Evolutionary conservation across 23 tunicate genomes (phyloP).

Genomic region (Styela clava): DNA sequence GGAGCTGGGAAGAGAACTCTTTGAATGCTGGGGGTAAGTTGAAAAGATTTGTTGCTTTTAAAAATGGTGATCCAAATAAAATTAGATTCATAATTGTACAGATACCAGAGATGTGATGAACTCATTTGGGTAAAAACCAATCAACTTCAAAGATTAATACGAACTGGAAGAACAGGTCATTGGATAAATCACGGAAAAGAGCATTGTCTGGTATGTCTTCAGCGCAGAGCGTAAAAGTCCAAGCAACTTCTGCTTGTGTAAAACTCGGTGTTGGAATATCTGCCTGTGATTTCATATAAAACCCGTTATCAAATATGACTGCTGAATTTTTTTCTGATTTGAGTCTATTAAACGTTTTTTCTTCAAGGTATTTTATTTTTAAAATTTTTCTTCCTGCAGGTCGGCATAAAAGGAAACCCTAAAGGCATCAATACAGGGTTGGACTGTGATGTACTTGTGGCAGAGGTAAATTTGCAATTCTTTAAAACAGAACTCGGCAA

Average conservation of each 20-base stretch:
- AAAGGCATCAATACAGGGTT: slow-evolving; percentile 68
- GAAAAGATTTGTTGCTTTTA: too few species aligned
- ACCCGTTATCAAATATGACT: too few species aligned
- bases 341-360: neutral
- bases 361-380: too few species aligned
- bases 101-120: slow-evolving; percentile 93
- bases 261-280: neutral
- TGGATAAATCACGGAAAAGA: slow-evolving; percentile 99
- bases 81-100: too few species aligned
- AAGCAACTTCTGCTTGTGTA: too few species aligned
- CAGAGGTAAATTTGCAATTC: slow-evolving; percentile 49
- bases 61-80: too few species aligned
- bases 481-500: slow-evolving; percentile 5
- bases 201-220: slow-evolving; percentile 83
- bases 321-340: too few species aligned
- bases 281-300: neutral
- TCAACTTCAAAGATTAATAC: slow-evolving; percentile 91
- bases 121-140: slow-evolving; percentile 98
- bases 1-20: slow-evolving; percentile 93
- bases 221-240: too few species aligned
- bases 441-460: slow-evolving; percentile 99
- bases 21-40: slow-evolving; percentile 80
- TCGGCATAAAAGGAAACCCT: slow-evolving; percentile 98
- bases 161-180: slow-evolving; percentile 98
- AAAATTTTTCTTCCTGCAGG: slow-evolving; percentile 34